phyloP scores from a whole-genome alignment of 2,113 vertebrate genomes.

The Daboia siamensis region DNA sequence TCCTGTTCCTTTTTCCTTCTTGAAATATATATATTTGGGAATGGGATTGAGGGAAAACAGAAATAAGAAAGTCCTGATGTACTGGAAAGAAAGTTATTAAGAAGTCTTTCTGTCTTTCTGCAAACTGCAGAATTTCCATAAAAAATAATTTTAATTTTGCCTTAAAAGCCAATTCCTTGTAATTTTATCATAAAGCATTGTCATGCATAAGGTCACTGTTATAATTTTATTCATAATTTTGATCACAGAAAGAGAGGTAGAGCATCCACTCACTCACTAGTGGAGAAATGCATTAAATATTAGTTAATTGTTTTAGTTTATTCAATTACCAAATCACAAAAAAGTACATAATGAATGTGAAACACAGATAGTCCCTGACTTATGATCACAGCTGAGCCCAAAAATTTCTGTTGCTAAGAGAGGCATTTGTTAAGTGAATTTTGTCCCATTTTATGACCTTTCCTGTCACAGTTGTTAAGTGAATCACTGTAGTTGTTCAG shows the following conservation, averaged over 20 bases:
- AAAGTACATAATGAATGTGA: neutral
- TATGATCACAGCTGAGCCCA: neutral
- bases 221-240: neutral
- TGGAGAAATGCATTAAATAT: neutral
- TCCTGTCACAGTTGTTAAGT: neutral
- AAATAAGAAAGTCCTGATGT: neutral
- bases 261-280: neutral
- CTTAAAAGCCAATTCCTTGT: neutral
- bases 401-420: neutral
- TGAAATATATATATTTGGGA: neutral
- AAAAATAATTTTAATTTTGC: neutral
- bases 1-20: neutral
- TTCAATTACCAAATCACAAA: neutral
- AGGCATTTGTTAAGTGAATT: neutral
- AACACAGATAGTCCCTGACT: neutral
- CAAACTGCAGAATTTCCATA: neutral
- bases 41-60: neutral
- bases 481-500: neutral
- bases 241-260: neutral
- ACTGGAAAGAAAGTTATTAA: neutral
- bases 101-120: neutral
- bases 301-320: neutral
- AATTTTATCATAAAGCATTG: neutral
- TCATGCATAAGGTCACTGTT: neutral
- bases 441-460: neutral